Evolutionary conservation across 2,888 invertebrate genomes (phyloP), one percentile per base, ranked within the genome.

Genomic region (Seira musarum): DNA sequence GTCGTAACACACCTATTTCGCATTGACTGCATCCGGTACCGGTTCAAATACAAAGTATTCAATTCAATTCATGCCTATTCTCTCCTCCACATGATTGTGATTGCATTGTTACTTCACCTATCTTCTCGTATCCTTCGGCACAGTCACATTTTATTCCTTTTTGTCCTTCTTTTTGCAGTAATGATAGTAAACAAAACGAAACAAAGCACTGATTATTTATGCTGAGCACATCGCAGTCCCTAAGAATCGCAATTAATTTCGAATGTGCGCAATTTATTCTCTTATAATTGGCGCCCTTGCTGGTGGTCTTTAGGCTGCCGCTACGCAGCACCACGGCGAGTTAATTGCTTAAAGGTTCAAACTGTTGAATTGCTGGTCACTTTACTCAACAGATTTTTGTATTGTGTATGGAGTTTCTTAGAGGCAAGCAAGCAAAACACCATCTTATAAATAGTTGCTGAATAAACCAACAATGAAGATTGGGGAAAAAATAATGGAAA

Each of bases 21-120:
- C 69, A 76, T 40, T 67, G 21, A 10, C 53, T 78, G 71, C 71
- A 78, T 78, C 78, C 78, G 78, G 71, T 78, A 78, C 78, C 78
- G 78, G 75, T 69, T 76, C 30, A 64, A 40, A 40, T 40, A 5
- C 5, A 40, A 40, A 8, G 40, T 40, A n/a, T n/a, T n/a, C n/a
- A n/a, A 40, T 30, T 30, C 30, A 21, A 60, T 19, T 15, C 22
- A 57, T 57, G 57, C 57, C 5, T n/a, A 3, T 10, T 60, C 22
- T 60, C 60, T 60, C 60, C 60, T 60, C 60, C 60, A 60, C 60
- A 60, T 30, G 30, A 60, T 60, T 30, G 53, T 30, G 30, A 30
- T 30, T 30, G 30, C 30, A 30, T 30, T 30, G 30, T 53, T 53
- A 53, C 15, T 53, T 13, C 40, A 53, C 53, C 8, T 30, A 2